A percentile compares a stretch with the other conserved stretches of the same genome.
phyloP scores from a whole-genome alignment of 2,797 vertebrate genomes.

The Psittacula echo region DNA sequence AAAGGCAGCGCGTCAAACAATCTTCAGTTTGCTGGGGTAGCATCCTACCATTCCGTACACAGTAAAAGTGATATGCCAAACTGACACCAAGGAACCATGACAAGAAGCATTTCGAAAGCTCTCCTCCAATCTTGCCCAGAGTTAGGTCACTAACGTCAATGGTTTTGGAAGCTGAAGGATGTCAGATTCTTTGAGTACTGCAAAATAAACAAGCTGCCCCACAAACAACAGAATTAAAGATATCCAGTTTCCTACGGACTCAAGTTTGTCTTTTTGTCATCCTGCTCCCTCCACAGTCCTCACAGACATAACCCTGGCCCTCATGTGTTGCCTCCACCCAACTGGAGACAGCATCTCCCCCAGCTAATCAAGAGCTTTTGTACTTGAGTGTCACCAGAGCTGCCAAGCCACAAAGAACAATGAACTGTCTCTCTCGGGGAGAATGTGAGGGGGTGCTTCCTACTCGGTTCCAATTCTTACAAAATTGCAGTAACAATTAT shows the following conservation, averaged over 20 bases:
- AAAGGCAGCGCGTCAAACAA: not conserved
- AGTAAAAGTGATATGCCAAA: not conserved
- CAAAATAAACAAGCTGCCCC: not conserved
- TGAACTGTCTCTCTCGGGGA: not conserved
- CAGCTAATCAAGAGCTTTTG: not conserved
- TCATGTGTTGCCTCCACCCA: not conserved
- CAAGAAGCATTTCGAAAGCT: not conserved
- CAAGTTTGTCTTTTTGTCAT: not conserved
- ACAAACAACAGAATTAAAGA: not conserved
- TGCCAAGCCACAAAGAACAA: slow-evolving; percentile 8
- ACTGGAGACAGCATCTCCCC: not conserved
- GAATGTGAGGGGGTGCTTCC: not conserved
- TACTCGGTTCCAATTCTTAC: not conserved
- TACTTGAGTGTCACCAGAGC: not conserved
- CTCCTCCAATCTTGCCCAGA: not conserved
- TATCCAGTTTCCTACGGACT: not conserved
- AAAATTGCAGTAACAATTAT: slow-evolving; percentile 7
- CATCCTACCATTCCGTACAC: not conserved
- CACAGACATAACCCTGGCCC: not conserved
- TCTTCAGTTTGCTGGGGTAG: not conserved
- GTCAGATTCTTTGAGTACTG: not conserved
- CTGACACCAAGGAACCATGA: not conserved
- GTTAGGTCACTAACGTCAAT: not conserved
- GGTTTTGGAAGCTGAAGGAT: not conserved
- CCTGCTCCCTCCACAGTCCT: not conserved